Evolutionary conservation across 1,140 invertebrate genomes (phyloP).

Genomic region (Whitmania pigra): DNA sequence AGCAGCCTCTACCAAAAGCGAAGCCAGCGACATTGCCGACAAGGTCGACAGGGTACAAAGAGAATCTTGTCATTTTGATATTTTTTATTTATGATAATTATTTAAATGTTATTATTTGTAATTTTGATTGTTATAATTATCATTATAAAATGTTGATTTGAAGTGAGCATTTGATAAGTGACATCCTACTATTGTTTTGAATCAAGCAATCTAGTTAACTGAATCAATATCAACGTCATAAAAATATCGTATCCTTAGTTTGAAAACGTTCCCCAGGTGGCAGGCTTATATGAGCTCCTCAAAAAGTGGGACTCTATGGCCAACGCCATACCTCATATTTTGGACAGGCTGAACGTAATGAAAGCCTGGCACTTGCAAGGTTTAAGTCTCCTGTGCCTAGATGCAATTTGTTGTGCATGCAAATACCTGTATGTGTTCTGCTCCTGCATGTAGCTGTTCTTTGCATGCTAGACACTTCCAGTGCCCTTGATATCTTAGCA

Average conservation of each 20-base stretch:
- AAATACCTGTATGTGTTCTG: background rate
- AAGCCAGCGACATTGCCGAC: constrained; percentile 1
- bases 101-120: background rate
- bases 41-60: background rate
- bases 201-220: too few species aligned
- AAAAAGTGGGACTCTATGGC: constrained; percentile 63
- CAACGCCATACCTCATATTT: constrained; percentile 58
- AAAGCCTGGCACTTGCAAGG: constrained; percentile 65
- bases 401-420: background rate
- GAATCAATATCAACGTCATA: too few species aligned
- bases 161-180: too few species aligned
- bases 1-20: background rate
- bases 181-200: too few species aligned
- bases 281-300: constrained; percentile 64
- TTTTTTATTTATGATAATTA: background rate
- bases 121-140: background rate
- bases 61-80: background rate
- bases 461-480: background rate
- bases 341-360: constrained; percentile 63
- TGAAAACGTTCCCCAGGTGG: constrained; percentile 46
- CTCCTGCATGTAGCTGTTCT: background rate
- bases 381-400: background rate
- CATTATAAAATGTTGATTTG: too few species aligned
- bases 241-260: too few species aligned
- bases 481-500: too few species aligned